Evolutionary conservation across 2,888 invertebrate species (phyloP).

Genomic region (Plagodis pulveraria): DNA sequence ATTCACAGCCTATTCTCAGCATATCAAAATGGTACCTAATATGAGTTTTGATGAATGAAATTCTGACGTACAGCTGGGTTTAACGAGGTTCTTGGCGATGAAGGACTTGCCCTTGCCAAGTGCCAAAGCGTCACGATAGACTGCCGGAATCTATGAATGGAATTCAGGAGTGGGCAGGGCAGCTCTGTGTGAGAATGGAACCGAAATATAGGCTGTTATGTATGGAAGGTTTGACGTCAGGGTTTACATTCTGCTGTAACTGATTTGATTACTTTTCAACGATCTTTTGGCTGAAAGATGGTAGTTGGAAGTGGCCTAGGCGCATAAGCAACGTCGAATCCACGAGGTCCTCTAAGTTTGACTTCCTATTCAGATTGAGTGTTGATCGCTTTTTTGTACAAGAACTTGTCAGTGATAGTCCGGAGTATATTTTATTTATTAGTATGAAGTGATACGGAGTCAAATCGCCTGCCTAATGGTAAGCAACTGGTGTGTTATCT

Average conservation of each 20-base stretch:
- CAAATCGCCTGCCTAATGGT: too few relatives aligned
- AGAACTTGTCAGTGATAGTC: too few relatives aligned
- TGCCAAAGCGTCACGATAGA: constrained; percentile 16
- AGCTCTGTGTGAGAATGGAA: constrained; percentile 17
- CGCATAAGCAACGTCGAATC: not conserved
- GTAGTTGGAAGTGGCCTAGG: too few relatives aligned
- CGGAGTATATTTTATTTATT: too few relatives aligned
- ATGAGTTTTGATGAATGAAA: constrained; percentile 17
- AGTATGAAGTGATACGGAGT: too few relatives aligned
- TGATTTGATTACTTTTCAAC: constrained; percentile 2
- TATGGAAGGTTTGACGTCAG: constrained; percentile 21
- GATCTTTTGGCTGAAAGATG: too few relatives aligned
- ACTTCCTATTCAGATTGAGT: too few relatives aligned
- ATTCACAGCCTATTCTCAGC: not conserved
- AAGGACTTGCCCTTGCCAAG: constrained; percentile 28
- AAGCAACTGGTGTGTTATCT: too few relatives aligned
- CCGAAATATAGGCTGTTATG: constrained; percentile 20
- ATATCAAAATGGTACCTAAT: not conserved
- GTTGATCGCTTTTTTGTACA: too few relatives aligned
- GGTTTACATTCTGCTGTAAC: not conserved
- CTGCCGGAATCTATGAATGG: constrained; percentile 16
- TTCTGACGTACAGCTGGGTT: constrained; percentile 14
- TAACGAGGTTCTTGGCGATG: constrained; percentile 14
- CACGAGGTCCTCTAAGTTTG: too few relatives aligned
- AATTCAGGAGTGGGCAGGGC: constrained; percentile 26